Percentiles rank a stretch among this genome's conserved stretches.
Conservation (phyloP, 2,113 vertebrate species). For the Parus major region DNA sequence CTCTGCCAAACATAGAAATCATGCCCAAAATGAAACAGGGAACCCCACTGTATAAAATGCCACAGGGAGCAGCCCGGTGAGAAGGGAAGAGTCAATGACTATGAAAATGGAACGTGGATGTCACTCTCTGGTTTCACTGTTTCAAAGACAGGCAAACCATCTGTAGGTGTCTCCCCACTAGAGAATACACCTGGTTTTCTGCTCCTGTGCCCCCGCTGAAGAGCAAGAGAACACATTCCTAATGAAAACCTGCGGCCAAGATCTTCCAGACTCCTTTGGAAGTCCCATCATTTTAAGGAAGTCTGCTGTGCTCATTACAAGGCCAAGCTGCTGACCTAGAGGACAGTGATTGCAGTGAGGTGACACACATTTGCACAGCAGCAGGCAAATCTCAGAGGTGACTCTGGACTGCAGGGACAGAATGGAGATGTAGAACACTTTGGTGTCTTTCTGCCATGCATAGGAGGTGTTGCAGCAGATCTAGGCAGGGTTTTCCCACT, state of each 20-base stretch:
- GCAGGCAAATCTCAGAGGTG: not conserved
- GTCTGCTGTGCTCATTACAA: not conserved
- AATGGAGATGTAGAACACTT: not conserved
- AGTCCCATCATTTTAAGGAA: not conserved
- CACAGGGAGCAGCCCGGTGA: not conserved
- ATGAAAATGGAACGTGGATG: not conserved
- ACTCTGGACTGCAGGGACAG: not conserved
- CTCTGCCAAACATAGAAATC: not conserved
- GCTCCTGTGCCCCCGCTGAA: not conserved
- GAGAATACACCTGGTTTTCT: not conserved
- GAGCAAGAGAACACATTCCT: accelerated
- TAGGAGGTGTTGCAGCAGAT: not conserved
- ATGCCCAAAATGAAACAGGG: not conserved
- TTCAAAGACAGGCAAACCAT: not conserved
- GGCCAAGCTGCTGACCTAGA: not conserved
- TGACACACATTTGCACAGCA: not conserved
- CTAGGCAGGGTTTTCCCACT: not conserved
- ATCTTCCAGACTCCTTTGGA: not conserved
- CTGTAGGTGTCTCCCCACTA: not conserved
- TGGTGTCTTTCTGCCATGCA: not conserved
- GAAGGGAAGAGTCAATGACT: not conserved
- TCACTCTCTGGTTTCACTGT: not conserved
- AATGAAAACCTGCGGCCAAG: not conserved
- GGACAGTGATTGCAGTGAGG: not conserved
- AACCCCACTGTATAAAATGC: not conserved